phyloP scores from a whole-genome alignment of 2,797 vertebrate genomes.

The Heliangelus exortis region DNA sequence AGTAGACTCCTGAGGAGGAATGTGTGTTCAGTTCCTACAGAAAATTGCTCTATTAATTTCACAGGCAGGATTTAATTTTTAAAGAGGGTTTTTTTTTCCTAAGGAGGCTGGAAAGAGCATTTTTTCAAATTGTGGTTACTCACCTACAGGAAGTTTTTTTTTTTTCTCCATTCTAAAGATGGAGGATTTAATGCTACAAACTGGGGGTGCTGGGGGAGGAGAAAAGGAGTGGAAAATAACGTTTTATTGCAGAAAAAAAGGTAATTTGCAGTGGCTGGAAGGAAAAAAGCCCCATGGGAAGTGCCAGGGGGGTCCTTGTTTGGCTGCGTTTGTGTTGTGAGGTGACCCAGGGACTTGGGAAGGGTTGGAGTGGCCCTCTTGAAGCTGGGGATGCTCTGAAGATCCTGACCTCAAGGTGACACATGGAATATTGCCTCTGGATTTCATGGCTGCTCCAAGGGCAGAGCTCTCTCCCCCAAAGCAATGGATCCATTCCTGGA shows the following conservation, averaged over 20 bases:
- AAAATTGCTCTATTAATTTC: not conserved
- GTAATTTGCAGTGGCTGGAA: not conserved
- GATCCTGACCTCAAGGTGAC: not conserved
- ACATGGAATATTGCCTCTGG: not conserved
- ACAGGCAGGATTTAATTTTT: not conserved
- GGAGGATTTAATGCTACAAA: not conserved
- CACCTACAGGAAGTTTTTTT: not conserved
- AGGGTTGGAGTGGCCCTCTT: no score
- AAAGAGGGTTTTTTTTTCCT: not conserved
- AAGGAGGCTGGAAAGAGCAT: no score
- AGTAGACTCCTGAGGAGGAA: not conserved
- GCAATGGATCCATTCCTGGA: not conserved
- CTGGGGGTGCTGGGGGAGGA: fast-evolving
- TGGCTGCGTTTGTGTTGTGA: not conserved
- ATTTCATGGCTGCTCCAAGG: not conserved
- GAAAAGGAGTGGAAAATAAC: no score
- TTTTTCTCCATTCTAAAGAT: no score
- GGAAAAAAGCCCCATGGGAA: not conserved
- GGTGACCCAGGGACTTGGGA: no score
- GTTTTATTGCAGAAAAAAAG: not conserved
- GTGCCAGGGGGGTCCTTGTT: not conserved
- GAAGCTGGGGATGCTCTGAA: no score
- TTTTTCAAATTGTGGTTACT: no score
- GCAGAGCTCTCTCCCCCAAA: not conserved
- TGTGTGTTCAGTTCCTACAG: not conserved